These are phyloP conservation scores for Saimiri boliviensis DNA, from an alignment of 2,113 vertebrate genomes.

Conservation along the genomic window DNA sequence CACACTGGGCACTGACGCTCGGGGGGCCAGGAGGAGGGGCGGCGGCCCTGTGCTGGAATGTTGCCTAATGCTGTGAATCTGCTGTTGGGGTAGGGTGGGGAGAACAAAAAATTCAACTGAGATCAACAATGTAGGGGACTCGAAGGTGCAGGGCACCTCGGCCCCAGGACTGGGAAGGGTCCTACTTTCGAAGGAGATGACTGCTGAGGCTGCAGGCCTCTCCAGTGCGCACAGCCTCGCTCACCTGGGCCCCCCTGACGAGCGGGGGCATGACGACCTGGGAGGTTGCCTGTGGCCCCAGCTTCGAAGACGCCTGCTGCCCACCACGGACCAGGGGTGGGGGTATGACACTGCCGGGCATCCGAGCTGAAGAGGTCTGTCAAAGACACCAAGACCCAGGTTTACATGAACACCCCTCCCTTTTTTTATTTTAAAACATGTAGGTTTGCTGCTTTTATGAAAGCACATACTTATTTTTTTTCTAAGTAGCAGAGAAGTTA, in stretches of 20 bases:
- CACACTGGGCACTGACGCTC: conserved; percentile 94
- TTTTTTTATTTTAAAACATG: neutral
- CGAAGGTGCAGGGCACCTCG: neutral
- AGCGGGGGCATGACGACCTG: conserved; percentile 97
- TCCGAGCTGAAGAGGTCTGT: conserved; percentile 86
- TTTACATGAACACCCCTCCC: neutral
- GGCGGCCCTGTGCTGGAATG: conserved; percentile 95
- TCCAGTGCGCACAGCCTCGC: neutral
- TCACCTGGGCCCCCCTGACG: conserved; percentile 96
- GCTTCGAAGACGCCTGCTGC: conserved; percentile 91
- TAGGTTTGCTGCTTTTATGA: neutral
- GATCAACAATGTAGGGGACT: neutral
- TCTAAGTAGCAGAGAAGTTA: neutral
- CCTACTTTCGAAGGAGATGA: neutral
- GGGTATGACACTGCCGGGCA: conserved; percentile 93
- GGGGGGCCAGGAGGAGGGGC: conserved; percentile 93
- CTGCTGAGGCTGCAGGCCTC: neutral
- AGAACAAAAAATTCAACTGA: neutral
- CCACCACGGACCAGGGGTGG: conserved; percentile 96
- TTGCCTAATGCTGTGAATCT: conserved; percentile 95
- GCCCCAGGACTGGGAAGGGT: neutral
- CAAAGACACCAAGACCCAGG: conserved; percentile 10
- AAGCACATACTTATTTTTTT: neutral
- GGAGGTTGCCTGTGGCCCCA: conserved; percentile 88
- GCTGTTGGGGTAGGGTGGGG: conserved; percentile 79